Evolutionary conservation across 2,113 vertebrate species (phyloP).

Genomic region (Spea bombifrons): DNA sequence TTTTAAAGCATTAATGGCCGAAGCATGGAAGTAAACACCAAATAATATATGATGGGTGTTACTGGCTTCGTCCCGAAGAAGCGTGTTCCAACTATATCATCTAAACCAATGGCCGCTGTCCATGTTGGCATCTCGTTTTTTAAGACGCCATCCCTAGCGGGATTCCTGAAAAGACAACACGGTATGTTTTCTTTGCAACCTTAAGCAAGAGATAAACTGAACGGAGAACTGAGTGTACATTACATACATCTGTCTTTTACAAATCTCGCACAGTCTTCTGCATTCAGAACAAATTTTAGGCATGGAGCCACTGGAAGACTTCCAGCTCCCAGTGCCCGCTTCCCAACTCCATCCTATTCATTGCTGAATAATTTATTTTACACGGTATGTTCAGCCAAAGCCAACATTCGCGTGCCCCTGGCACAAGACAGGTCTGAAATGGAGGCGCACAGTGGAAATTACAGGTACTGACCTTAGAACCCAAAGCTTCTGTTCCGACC

Average conservation of each 20-base stretch:
- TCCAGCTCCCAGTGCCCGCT: conserved; percentile 67
- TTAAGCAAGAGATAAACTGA: conserved; percentile 55
- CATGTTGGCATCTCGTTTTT: conserved; percentile 16
- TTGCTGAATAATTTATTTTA: conserved; percentile 74
- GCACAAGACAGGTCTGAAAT: conserved; percentile 58
- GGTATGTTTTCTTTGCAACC: conserved; percentile 41
- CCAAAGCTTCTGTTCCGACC: conserved; percentile 60
- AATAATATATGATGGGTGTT: too few species aligned
- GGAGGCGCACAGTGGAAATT: conserved; percentile 63
- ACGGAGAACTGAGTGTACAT: conserved; percentile 52
- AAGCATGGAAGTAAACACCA: too few species aligned
- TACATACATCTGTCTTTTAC: conserved; percentile 63
- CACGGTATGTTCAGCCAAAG: conserved; percentile 63
- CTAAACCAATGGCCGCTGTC: conserved; percentile 14
- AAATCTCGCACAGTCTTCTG: conserved; percentile 63
- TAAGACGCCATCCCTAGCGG: background rate
- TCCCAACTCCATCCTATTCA: conserved; percentile 71
- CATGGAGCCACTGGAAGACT: conserved; percentile 69
- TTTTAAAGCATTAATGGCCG: too few species aligned
- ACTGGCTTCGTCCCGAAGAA: background rate
- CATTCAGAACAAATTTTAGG: conserved; percentile 69
- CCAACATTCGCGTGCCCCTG: conserved; percentile 68
- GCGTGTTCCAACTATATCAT: conserved; percentile 6
- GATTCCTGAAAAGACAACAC: conserved; percentile 42
- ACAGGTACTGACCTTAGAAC: conserved; percentile 57